Conservation (phyloP, 2,888 invertebrate genomes). For the Deilephila porcellus region DNA sequence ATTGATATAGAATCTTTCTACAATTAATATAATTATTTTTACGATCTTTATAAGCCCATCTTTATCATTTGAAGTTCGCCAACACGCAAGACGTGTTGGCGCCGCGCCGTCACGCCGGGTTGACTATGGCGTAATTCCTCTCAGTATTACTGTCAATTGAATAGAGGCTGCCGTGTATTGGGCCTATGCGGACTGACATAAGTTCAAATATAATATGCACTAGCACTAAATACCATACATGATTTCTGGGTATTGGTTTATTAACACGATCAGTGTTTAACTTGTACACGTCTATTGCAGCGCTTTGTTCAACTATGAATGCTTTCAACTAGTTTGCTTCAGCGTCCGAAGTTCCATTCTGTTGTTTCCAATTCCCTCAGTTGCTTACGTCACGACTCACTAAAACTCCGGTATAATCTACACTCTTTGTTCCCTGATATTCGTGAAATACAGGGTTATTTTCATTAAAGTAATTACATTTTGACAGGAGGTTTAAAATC, state of each 20-base stretch:
- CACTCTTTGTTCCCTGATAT: not conserved
- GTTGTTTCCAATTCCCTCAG: not conserved
- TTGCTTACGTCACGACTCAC: conserved; percentile 1
- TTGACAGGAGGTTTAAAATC: too few species aligned
- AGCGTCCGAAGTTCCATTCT: not conserved
- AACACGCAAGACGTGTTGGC: too few species aligned
- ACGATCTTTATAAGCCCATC: too few species aligned
- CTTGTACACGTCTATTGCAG: conserved; percentile 6
- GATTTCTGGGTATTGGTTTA: not conserved
- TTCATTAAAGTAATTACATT: too few species aligned
- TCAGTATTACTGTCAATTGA: too few species aligned
- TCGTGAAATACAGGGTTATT: not conserved
- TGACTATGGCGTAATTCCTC: too few species aligned
- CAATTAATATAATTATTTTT: too few species aligned
- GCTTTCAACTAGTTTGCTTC: conserved; percentile 1
- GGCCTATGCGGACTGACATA: not conserved
- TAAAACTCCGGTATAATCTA: not conserved
- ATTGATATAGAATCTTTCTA: too few species aligned
- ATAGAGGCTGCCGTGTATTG: too few species aligned
- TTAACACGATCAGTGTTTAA: not conserved
- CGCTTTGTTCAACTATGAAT: not conserved
- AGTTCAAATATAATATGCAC: not conserved
- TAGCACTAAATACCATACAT: not conserved
- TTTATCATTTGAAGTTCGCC: too few species aligned
- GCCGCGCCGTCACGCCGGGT: too few species aligned